Base-by-base conservation (phyloP, 2,113 vertebrate species). In the Pyrgilauda ruficollis region DNA sequence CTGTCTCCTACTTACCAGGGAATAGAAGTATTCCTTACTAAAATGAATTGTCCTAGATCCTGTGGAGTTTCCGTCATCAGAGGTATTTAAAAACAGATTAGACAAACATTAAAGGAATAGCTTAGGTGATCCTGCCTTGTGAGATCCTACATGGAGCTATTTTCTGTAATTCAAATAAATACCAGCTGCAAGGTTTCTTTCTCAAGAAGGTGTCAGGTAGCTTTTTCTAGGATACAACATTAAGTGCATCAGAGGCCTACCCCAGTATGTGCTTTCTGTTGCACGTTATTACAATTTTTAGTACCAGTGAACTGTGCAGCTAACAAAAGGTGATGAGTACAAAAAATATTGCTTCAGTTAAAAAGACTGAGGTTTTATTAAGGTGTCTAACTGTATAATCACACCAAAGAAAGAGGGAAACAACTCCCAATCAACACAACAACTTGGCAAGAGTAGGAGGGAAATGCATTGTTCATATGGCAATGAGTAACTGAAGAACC, bases 291-390 rank as follows among this genome's bases (percentile, higher is more conserved):
- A 15, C 15, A 22, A 1, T 26, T 82, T 70, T 76, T 52, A 89
- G 2, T 43, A 76, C 6, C 0, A 0, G 50, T 44, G 18, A 80
- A 46, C n/a, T 22, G 27, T 30, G 33, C 75, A 80, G 37, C 55
- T 69, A 87, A 82, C 26, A 80, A 83, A 37, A 58, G 61, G 30
- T 13, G 67, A 55, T 9, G 19, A 76, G 47, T 35, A 68, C 16
- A 85, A 88, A 91, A 91, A 85, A 3, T 30, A 83, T 10, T 31
- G 22, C 63, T 73, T 69, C 59, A 67, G 6, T 62, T 85, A 74
- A 90, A 95, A 93, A 79, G 24, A 91, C 6, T 18, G 56, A 68
- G 30, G 79, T 85, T 96, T 91, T 79, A 84, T 84, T 93, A 82
- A 52, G 46, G 35, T 70, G 35, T 31, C 39, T 53, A 80, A 41